Percentiles rank a stretch among this genome's conserved stretches.
phyloP scores from a whole-genome alignment of 2,888 invertebrate genomes.

The Chrysolina oricalcia region DNA sequence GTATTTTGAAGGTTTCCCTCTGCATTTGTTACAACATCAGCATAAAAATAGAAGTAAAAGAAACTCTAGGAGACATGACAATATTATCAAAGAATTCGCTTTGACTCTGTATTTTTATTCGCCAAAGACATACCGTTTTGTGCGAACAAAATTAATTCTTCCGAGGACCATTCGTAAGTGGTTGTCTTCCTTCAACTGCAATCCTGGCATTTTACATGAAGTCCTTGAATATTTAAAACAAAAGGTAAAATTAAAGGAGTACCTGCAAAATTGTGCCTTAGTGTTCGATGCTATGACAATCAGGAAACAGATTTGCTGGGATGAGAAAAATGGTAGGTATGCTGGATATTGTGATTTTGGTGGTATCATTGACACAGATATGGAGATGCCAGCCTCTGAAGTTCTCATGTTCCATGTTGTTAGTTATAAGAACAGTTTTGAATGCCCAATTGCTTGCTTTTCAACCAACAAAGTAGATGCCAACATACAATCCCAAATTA shows the following conservation, averaged over 20 bases:
- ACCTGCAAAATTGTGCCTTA: slow-evolving; percentile 23
- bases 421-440: background rate
- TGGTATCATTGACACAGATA: slow-evolving; percentile 25
- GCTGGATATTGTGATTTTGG: slow-evolving; percentile 34
- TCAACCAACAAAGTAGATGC: background rate
- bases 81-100: slow-evolving; percentile 52
- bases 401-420: slow-evolving; percentile 31
- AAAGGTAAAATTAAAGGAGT: background rate
- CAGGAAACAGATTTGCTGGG: slow-evolving; percentile 35
- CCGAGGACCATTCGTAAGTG: slow-evolving; percentile 51
- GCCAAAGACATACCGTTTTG: slow-evolving; percentile 56
- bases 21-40: background rate
- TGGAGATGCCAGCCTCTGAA: slow-evolving; percentile 30
- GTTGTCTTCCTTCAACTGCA: slow-evolving; percentile 49
- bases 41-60: background rate
- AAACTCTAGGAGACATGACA: background rate
- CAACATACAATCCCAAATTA: background rate
- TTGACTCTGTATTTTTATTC: slow-evolving; percentile 53
- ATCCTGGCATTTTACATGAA: slow-evolving; percentile 47
- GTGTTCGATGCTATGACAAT: slow-evolving; percentile 38
- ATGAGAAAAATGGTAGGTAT: slow-evolving; percentile 27
- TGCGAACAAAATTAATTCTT: slow-evolving; percentile 47
- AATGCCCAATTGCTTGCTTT: background rate
- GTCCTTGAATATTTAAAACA: slow-evolving; percentile 43
- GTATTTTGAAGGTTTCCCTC: slow-evolving; percentile 8